A percentile compares a stretch with the other conserved stretches of the same genome.
phyloP scores from a whole-genome alignment of 1,140 invertebrate genomes.

The Ooceraea biroi region DNA sequence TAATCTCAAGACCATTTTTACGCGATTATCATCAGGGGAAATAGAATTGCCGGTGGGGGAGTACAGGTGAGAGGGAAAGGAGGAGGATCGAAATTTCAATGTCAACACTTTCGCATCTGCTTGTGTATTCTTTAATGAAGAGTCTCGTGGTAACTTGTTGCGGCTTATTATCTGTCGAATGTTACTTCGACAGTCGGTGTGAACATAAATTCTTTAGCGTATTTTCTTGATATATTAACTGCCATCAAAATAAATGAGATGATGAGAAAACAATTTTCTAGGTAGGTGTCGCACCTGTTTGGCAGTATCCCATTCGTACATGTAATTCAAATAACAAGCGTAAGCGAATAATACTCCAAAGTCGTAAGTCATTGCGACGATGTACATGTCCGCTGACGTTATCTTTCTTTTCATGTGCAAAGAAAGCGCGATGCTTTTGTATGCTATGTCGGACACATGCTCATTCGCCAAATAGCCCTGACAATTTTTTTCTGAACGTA shows the following conservation, averaged over 20 bases:
- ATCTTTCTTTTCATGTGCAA: background rate
- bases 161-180: background rate
- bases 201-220: no score
- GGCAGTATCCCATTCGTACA: background rate
- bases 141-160: background rate
- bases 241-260: background rate
- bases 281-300: background rate
- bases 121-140: background rate
- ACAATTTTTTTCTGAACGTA: slow-evolving; percentile 1
- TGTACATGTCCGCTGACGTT: no score
- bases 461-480: background rate
- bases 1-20: slow-evolving; percentile 28
- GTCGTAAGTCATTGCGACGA: background rate
- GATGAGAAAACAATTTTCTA: background rate
- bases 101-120: background rate
- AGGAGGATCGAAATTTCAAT: slow-evolving; percentile 6
- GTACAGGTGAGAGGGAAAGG: no score
- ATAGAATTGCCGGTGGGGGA: slow-evolving; percentile 24
- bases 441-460: slow-evolving; percentile 1
- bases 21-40: slow-evolving; percentile 22
- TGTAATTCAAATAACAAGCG: background rate
- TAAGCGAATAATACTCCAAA: background rate
- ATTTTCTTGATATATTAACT: no score
- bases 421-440: background rate
- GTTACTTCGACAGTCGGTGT: no score